These are phyloP conservation scores for Enteromius paludinosus DNA, from an alignment of 2,797 vertebrate genomes.

Conservation along the genomic window DNA sequence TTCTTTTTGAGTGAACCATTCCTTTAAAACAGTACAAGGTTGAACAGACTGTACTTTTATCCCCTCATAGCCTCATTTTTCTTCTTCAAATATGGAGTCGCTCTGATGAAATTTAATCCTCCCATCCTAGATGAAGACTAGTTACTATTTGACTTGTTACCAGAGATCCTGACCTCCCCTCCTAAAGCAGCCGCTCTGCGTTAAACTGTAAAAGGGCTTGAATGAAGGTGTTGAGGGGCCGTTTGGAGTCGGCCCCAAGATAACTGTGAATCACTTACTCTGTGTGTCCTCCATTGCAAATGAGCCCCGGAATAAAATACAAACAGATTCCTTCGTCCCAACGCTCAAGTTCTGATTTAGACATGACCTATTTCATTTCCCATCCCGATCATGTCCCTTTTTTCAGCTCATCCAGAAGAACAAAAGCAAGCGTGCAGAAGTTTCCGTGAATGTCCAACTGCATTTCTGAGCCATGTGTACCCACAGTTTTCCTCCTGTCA, in stretches of 20 bases:
- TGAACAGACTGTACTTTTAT: slow-evolving; percentile 11
- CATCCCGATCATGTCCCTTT: background rate
- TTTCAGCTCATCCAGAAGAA: background rate
- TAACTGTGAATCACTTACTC: slow-evolving; percentile 58
- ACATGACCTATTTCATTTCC: background rate
- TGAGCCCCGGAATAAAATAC: slow-evolving; percentile 19
- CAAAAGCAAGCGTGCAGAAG: background rate
- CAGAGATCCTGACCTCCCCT: slow-evolving; percentile 2
- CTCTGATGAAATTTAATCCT: background rate
- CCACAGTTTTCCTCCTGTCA: slow-evolving; percentile 49
- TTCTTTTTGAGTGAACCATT: too few species aligned
- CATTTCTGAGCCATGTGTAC: slow-evolving; percentile 45
- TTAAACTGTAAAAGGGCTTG: slow-evolving; percentile 46
- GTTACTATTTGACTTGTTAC: background rate
- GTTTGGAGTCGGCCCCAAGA: slow-evolving; percentile 50
- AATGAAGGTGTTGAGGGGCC: slow-evolving; percentile 26
- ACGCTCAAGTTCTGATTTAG: background rate
- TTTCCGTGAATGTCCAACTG: slow-evolving; percentile 25
- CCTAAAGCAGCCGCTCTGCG: background rate
- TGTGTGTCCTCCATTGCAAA: slow-evolving; percentile 25
- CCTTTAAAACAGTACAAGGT: background rate
- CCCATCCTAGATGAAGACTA: background rate
- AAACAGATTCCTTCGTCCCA: background rate
- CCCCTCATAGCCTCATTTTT: background rate
- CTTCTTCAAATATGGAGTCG: background rate